Evolutionary conservation across 2,888 invertebrate genomes (phyloP).

Genomic region (Drosophila dives): DNA sequence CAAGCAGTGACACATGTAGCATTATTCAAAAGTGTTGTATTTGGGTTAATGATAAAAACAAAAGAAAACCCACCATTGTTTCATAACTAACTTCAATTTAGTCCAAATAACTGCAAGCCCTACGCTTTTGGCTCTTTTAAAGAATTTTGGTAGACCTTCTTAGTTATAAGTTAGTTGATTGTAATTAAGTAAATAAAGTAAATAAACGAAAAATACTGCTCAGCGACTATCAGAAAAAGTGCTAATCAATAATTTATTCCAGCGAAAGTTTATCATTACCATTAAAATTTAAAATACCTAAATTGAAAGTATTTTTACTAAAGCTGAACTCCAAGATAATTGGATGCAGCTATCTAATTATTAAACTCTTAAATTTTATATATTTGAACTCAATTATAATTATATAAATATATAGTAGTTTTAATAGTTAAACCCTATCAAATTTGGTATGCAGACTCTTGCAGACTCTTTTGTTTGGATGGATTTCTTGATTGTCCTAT

Average conservation of each 20-base stretch:
- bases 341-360: too few species aligned
- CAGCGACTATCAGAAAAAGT: neutral
- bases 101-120: constrained; percentile 1
- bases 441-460: neutral
- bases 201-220: neutral
- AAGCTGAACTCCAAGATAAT: too few species aligned
- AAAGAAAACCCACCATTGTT: neutral
- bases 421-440: neutral
- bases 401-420: neutral
- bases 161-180: neutral
- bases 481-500: too few species aligned
- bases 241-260: neutral
- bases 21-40: constrained; percentile 17
- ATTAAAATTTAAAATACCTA: neutral
- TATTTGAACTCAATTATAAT: neutral
- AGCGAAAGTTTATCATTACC: neutral
- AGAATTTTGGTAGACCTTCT: neutral
- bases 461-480: too few species aligned
- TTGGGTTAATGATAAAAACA: constrained; percentile 13
- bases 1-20: constrained; percentile 20
- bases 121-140: neutral
- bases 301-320: too few species aligned
- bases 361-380: too few species aligned
- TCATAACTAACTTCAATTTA: neutral
- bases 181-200: neutral